Evolutionary conservation across 2,113 vertebrate species (phyloP).

Genomic region (Lagopus leucura): DNA sequence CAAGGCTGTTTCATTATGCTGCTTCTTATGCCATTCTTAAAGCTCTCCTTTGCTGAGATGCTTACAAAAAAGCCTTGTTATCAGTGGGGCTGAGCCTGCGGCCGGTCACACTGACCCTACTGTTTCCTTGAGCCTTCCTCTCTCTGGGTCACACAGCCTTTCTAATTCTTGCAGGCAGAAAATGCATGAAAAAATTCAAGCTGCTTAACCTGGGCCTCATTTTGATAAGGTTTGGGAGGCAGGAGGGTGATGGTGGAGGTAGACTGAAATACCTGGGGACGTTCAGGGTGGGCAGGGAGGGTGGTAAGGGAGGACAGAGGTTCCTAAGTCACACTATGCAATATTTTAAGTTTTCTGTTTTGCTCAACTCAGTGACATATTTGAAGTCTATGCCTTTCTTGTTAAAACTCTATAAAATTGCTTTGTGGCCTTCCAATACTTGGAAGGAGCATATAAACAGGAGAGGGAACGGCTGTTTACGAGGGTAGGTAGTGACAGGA

Average conservation of each 20-base stretch:
- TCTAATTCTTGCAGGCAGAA: not conserved
- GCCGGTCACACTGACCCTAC: not conserved
- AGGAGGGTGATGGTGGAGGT: not conserved
- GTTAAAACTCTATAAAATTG: not conserved
- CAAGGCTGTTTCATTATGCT: not conserved
- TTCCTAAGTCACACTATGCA: not conserved
- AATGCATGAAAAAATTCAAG: not conserved
- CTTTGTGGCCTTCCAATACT: no score
- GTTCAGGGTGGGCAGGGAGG: not conserved
- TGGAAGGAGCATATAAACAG: no score
- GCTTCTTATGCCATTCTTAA: not conserved
- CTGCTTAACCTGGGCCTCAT: not conserved
- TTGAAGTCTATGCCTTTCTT: not conserved
- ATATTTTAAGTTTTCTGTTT: not conserved
- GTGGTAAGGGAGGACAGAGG: not conserved
- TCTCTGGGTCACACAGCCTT: not conserved
- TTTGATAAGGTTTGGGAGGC: not conserved
- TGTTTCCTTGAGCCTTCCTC: not conserved
- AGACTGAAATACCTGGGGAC: not conserved
- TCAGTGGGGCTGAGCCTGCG: not conserved
- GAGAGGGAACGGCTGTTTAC: no score
- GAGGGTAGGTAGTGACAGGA: no score
- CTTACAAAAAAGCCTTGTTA: conserved; percentile 49
- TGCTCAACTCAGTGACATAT: fast-evolving
- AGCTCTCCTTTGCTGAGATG: not conserved